These are phyloP conservation scores for Magallana angulata DNA, from an alignment of 1,140 invertebrate genomes.

Conservation along the genomic window DNA sequence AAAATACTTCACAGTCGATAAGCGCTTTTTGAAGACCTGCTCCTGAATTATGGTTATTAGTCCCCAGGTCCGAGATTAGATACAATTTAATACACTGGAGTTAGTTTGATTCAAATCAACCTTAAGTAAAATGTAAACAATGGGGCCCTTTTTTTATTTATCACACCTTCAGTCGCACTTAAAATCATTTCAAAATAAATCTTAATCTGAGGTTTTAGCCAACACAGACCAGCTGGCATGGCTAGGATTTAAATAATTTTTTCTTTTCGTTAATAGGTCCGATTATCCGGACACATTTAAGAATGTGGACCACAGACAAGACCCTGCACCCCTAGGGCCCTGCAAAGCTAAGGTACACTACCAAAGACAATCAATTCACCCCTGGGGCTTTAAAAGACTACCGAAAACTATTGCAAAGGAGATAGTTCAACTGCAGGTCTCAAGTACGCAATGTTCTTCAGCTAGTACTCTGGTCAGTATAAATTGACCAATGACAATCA, in stretches of 20 bases:
- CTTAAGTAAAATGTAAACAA: neutral
- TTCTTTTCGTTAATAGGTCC: neutral
- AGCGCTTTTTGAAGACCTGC: neutral
- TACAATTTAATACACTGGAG: conserved; percentile 19
- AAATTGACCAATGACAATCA: no score
- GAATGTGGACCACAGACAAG: conserved; percentile 1
- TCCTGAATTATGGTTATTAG: neutral
- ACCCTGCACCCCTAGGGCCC: no score
- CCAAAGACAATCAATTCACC: no score
- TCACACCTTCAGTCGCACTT: no score
- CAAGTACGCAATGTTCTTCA: no score
- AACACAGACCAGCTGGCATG: neutral
- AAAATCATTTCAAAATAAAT: no score
- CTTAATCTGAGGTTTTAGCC: neutral
- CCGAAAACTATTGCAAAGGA: neutral
- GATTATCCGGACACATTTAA: neutral
- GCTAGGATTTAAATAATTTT: neutral
- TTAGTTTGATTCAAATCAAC: neutral
- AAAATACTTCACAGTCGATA: conserved; percentile 20
- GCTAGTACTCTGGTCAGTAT: no score
- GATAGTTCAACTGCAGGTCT: no score
- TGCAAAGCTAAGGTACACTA: no score
- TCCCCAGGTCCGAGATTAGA: neutral
- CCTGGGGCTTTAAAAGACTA: neutral
- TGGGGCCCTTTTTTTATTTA: no score